Conservation (phyloP, 1,140 invertebrate species). For the Tetramorium simillimum region DNA sequence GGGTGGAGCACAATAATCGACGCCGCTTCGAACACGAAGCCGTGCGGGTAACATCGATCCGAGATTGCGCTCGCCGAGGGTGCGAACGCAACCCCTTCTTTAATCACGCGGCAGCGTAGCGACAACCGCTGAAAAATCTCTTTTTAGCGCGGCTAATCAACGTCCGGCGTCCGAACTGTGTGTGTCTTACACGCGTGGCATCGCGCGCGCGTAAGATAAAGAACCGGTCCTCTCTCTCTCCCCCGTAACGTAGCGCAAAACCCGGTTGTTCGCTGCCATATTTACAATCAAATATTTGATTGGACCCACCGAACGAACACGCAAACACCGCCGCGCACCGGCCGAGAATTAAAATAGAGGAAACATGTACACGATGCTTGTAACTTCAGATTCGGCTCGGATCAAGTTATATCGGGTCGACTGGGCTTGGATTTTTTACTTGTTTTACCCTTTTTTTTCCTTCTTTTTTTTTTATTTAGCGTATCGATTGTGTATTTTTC, state of each 20-base stretch:
- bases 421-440: neutral
- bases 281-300: constrained; percentile 19
- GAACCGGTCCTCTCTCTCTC: neutral
- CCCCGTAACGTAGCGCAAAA: neutral
- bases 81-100: neutral
- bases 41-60: constrained; percentile 46
- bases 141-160: neutral
- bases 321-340: neutral
- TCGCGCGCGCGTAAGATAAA: neutral
- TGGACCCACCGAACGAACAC: neutral
- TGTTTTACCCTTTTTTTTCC: neutral
- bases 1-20: constrained; percentile 64
- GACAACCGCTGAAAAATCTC: neutral
- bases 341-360: neutral
- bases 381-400: neutral
- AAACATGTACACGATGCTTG: neutral
- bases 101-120: constrained; percentile 19
- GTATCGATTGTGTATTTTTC: constrained; percentile 1
- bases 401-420: neutral
- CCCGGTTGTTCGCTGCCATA: neutral
- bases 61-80: neutral
- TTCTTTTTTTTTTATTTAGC: neutral
- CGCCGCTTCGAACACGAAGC: constrained; percentile 43
- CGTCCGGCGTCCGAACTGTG: neutral
- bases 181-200: neutral